Percentiles rank a stretch among this genome's conserved stretches.
phyloP scores from a whole-genome alignment of 1,140 invertebrate genomes.

The Leptoteleia sp. region DNA sequence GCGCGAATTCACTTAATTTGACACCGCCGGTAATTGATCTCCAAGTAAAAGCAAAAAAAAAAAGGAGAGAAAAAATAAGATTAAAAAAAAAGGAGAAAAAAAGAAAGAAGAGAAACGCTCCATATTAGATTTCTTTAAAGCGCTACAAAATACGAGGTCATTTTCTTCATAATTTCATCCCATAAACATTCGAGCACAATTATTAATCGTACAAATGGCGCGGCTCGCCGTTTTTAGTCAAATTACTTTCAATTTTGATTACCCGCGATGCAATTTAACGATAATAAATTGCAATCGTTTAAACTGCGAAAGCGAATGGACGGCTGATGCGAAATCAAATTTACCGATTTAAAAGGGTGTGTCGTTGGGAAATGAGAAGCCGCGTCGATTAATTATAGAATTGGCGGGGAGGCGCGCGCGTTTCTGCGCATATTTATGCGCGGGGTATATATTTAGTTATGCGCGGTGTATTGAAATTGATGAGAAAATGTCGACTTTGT shows the following conservation, averaged over 20 bases:
- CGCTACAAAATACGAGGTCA: background rate
- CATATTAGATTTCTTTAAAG: conserved; percentile 7
- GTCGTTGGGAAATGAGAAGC: conserved; percentile 15
- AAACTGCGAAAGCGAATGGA: conserved; percentile 20
- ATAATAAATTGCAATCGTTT: conserved; percentile 16
- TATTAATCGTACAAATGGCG: too few relatives aligned
- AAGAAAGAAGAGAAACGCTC: conserved; percentile 24
- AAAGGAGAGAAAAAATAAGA: too few relatives aligned
- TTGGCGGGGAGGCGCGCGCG: conserved; percentile 1
- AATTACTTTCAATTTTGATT: conserved; percentile 25
- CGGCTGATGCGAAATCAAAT: conserved; percentile 14
- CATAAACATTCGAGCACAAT: background rate
- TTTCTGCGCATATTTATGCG: too few relatives aligned
- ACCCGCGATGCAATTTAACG: background rate
- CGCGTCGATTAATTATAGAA: conserved; percentile 10
- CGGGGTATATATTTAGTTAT: too few relatives aligned
- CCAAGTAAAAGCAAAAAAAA: too few relatives aligned
- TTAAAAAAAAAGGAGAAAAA: too few relatives aligned
- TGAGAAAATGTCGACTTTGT: too few relatives aligned
- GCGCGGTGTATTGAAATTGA: background rate
- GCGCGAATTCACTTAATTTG: conserved; percentile 43
- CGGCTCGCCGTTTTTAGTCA: conserved; percentile 14
- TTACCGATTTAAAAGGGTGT: conserved; percentile 22
- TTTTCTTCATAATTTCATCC: conserved; percentile 3
- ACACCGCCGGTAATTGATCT: conserved; percentile 65